Percentiles rank a stretch among this genome's conserved stretches.
Conservation (phyloP, 1,140 invertebrate genomes). For the Trichonephila clavipes region DNA sequence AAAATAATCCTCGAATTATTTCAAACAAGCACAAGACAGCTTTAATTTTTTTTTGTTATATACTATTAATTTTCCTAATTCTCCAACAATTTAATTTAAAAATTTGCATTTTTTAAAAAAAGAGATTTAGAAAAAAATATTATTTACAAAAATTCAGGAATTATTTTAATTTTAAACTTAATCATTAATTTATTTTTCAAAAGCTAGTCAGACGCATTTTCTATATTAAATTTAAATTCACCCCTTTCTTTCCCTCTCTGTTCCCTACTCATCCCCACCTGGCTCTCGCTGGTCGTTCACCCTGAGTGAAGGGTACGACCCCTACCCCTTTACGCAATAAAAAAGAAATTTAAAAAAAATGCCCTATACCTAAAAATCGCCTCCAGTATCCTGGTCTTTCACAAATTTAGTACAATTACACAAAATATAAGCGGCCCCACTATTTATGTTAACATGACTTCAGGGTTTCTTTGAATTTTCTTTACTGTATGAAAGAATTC, state of each 20-base stretch:
- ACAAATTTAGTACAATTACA: constrained; percentile 15
- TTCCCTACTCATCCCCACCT: constrained; percentile 48
- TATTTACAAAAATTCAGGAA: too few species aligned
- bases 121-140: too few species aligned
- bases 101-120: too few species aligned
- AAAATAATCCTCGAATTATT: too few species aligned
- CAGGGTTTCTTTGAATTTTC: neutral
- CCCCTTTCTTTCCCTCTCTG: constrained; percentile 15
- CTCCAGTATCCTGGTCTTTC: constrained; percentile 50
- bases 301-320: neutral
- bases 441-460: neutral
- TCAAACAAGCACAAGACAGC: too few species aligned
- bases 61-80: too few species aligned
- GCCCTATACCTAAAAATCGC: neutral
- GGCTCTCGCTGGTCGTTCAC: constrained; percentile 37
- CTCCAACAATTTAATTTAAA: too few species aligned
- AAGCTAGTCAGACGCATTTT: neutral
- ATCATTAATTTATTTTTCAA: neutral
- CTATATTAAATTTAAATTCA: constrained; percentile 18
- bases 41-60: too few species aligned
- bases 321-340: constrained; percentile 49
- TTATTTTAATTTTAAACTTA: too few species aligned
- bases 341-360: constrained; percentile 38
- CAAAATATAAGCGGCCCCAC: neutral
- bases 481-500: neutral